Conservation (phyloP, 2,797 vertebrate genomes). For the Sparidentex hasta region DNA sequence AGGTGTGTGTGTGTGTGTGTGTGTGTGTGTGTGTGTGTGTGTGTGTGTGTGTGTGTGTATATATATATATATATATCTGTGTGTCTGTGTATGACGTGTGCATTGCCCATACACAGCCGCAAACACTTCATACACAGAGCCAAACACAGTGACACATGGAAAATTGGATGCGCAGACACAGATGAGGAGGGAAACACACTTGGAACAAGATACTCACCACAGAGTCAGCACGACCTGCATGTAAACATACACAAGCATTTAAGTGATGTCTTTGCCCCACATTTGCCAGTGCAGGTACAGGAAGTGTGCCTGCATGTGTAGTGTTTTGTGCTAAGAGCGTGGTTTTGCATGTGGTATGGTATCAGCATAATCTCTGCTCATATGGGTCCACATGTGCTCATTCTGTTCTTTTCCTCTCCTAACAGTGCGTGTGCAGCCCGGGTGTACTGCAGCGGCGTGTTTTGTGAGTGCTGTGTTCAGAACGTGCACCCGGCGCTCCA, state of each 20-base stretch:
- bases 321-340: constrained; percentile 43
- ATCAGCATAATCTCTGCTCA: constrained; percentile 38
- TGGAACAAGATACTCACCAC: not conserved
- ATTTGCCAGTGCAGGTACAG: constrained; percentile 49
- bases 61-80: not conserved
- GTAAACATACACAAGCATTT: constrained; percentile 6
- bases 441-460: constrained; percentile 6
- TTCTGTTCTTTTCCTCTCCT: constrained; percentile 33
- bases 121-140: constrained; percentile 21
- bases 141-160: constrained; percentile 33
- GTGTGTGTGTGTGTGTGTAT: not conserved
- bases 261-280: constrained; percentile 22
- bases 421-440: not conserved
- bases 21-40: no score
- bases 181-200: constrained; percentile 28
- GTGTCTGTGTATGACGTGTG: not conserved
- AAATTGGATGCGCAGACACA: not conserved
- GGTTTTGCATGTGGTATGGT: constrained; percentile 53
- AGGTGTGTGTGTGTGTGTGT: not conserved
- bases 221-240: not conserved
- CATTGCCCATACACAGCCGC: constrained; percentile 17
- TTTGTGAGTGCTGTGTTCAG: constrained; percentile 21
- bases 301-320: constrained; percentile 43
- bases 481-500: constrained; percentile 28
- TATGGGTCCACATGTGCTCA: constrained; percentile 4